Evolutionary conservation across 1,140 invertebrate species (phyloP).

Genomic region (Ostrea edulis): DNA sequence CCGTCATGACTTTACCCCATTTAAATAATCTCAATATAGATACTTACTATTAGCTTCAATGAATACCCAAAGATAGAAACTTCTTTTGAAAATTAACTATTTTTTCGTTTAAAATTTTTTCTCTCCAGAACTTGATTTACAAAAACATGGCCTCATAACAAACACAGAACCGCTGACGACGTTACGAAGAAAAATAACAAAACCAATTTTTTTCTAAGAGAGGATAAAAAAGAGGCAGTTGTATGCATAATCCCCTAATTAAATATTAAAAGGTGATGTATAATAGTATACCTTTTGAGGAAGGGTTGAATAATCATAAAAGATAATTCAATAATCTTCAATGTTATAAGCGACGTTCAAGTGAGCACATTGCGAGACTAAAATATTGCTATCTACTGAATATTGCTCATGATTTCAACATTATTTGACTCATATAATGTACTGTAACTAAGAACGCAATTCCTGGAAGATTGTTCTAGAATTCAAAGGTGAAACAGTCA

Average conservation of each 20-base stretch:
- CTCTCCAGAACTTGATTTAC: not conserved
- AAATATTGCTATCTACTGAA: too few species aligned
- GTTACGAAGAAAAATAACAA: not conserved
- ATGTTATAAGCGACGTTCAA: not conserved
- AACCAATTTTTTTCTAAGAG: not conserved
- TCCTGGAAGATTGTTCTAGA: too few species aligned
- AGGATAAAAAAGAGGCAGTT: not conserved
- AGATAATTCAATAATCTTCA: not conserved
- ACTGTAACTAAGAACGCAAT: too few species aligned
- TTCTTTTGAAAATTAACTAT: not conserved
- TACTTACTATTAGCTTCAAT: not conserved
- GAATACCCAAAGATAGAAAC: not conserved
- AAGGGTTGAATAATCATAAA: not conserved
- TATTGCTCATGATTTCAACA: too few species aligned
- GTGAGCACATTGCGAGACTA: too few species aligned
- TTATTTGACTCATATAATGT: too few species aligned
- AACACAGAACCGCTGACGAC: not conserved
- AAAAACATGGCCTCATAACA: conserved; percentile 35
- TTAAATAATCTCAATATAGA: not conserved
- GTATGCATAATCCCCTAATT: too few species aligned
- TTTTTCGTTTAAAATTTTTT: not conserved
- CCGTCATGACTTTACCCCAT: too few species aligned
- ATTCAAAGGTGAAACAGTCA: too few species aligned
- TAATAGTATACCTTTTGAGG: not conserved
- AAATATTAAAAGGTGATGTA: too few species aligned